Base-by-base conservation (phyloP, 2,888 invertebrate species). In the Cynaeus angustus region DNA sequence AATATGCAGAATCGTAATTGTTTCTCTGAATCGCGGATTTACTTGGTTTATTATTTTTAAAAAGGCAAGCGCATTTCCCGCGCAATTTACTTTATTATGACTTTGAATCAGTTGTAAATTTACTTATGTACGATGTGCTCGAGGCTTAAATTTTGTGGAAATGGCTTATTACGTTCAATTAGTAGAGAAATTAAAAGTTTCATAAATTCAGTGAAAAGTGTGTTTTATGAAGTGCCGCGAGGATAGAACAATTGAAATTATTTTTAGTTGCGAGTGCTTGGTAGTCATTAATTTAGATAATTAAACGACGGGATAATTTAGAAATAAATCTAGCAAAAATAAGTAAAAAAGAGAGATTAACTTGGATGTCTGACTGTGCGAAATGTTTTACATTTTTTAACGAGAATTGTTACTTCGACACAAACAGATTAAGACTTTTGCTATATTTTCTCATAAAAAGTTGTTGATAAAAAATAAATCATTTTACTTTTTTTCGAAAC, bases 131-230 rank as follows among this genome's bases (percentile, higher is more conserved):
- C 16, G 14, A 46, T 30, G 30, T n/a, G 14, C 66, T 38, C 12
- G n/a, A 14, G 55, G 67, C 58, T 6, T 21, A 33, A 33, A 59
- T 46, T 50, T 58, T 58, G 52, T 52, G 43, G 52, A 66, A 70
- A 70, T 74, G 71, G 70, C 71, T 74, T 75, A 71, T 74, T 70
- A 66, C 66, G 62, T 61, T 64, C 73, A 74, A 74, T 75, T 75
- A 75, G 68, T 66, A 53, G 61, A 66, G 53, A 71, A 74, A 73
- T 75, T 69, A 75, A 75, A 75, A 75, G 69, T 75, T 75, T 75
- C 56, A 41, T 41, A 48, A 38, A 70, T 70, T 74, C 70, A 61
- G 43, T 50, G 33, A 62, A 72, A 59, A 46, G 66, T 67, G 64
- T 52, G 56, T 66, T 71, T 70, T 62, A 70, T 9, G 65, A 67